phyloP scores from a whole-genome alignment of 2,113 vertebrate genomes.

The Hippocampus mohnikei region DNA sequence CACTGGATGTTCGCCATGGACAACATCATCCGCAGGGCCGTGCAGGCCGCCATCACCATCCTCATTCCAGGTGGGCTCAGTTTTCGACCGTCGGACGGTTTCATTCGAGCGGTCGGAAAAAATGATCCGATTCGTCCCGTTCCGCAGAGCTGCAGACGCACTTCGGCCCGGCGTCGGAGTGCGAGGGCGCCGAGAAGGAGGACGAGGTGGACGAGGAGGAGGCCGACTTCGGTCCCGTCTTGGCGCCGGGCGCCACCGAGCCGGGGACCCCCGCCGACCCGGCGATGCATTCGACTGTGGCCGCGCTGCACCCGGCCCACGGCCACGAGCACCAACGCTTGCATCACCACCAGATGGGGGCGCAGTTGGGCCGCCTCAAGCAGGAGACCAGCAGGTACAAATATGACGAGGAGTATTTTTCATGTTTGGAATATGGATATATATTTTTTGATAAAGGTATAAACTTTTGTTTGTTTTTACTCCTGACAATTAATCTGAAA shows the following conservation, averaged over 20 bases:
- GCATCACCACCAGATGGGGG: slow-evolving; percentile 68
- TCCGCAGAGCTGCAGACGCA: slow-evolving; percentile 81
- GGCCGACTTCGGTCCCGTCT: slow-evolving; percentile 56
- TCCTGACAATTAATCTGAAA: no score
- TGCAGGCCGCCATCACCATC: slow-evolving; percentile 89
- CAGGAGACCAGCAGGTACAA: slow-evolving; percentile 81
- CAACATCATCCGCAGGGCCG: slow-evolving; percentile 88
- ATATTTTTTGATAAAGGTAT: no score
- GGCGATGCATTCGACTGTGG: not conserved
- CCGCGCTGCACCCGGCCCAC: slow-evolving; percentile 55
- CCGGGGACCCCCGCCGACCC: slow-evolving; percentile 21
- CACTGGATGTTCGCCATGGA: slow-evolving; percentile 98
- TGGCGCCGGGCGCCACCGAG: slow-evolving; percentile 52
- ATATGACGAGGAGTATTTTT: no score
- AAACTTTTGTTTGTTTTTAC: no score
- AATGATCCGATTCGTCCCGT: not conserved
- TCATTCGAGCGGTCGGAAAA: no score
- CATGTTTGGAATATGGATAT: no score
- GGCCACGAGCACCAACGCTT: slow-evolving; percentile 68
- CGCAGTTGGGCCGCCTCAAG: slow-evolving; percentile 79
- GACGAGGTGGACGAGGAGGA: slow-evolving; percentile 78
- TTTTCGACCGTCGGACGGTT: no score
- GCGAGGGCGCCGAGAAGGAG: slow-evolving; percentile 81
- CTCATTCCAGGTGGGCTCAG: slow-evolving; percentile 82
- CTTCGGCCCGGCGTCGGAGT: slow-evolving; percentile 82